Percentiles rank a stretch among this genome's conserved stretches.
Conservation (phyloP, 2,113 vertebrate species). For the Solenodon paradoxus region DNA sequence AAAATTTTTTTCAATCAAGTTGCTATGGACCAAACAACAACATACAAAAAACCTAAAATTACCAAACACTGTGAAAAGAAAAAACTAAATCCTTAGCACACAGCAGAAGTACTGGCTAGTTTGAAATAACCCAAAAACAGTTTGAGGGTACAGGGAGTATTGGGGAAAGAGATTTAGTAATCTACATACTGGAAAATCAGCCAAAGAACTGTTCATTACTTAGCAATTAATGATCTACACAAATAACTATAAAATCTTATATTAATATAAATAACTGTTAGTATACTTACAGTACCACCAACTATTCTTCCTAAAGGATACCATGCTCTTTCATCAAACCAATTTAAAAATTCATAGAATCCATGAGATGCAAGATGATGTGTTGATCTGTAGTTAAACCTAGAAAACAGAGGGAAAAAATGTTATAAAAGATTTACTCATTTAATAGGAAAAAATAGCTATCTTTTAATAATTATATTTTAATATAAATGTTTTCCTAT, state of each 20-base stretch:
- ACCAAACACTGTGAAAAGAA: not conserved
- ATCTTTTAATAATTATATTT: not conserved
- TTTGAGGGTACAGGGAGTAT: not conserved
- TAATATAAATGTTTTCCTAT: not conserved
- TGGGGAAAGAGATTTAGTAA: slow-evolving; percentile 7
- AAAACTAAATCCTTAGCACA: not conserved
- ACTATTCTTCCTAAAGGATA: slow-evolving; percentile 99
- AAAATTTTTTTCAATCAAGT: not conserved
- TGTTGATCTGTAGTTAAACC: slow-evolving; percentile 99
- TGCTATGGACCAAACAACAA: not conserved
- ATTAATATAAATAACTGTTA: slow-evolving; percentile 37
- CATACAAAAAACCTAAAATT: slow-evolving; percentile 13
- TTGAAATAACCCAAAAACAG: not conserved
- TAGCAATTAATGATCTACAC: slow-evolving; percentile 11
- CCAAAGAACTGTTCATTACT: not conserved
- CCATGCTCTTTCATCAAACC: slow-evolving; percentile 99
- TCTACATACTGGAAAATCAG: not conserved
- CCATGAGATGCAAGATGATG: slow-evolving; percentile 99
- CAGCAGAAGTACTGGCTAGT: not conserved
- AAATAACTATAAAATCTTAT: slow-evolving; percentile 21
- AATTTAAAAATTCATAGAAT: slow-evolving; percentile 99
- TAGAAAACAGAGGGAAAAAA: slow-evolving; percentile 77
- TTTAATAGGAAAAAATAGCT: not conserved
- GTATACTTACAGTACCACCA: slow-evolving; percentile 95
- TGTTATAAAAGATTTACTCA: slow-evolving; percentile 43